Conservation (phyloP, 2,797 vertebrate species). For the Austrolebias charrua region DNA sequence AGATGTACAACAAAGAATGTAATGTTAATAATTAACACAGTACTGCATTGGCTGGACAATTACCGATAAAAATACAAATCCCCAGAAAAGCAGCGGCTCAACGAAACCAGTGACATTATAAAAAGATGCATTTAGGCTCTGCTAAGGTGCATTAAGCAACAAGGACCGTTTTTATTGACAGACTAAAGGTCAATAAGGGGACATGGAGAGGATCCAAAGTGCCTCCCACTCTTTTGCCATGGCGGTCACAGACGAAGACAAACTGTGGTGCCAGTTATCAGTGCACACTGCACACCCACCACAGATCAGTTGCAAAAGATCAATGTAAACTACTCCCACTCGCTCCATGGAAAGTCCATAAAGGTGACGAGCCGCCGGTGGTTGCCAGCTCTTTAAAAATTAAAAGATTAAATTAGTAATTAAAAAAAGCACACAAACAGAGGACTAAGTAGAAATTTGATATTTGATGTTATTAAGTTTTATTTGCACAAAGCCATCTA, state of each 20-base stretch:
- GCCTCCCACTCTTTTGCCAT: conserved; percentile 62
- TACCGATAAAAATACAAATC: conserved; percentile 16
- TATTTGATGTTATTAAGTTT: conserved; percentile 17
- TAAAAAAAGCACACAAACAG: conserved; percentile 10
- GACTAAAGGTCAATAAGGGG: conserved; percentile 71
- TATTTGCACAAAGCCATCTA: not conserved
- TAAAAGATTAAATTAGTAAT: conserved; percentile 51
- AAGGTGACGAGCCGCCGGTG: conserved; percentile 61
- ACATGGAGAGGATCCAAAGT: conserved; percentile 66
- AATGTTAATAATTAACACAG: conserved; percentile 8
- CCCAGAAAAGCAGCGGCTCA: conserved; percentile 20
- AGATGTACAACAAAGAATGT: not conserved
- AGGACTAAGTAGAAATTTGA: conserved; percentile 13
- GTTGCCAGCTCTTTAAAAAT: conserved; percentile 56
- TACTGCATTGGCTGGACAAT: conserved; percentile 10
- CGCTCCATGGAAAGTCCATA: conserved; percentile 67
- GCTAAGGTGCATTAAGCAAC: conserved; percentile 60
- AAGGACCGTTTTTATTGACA: conserved; percentile 58
- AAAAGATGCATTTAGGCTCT: conserved; percentile 52
- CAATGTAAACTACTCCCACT: conserved; percentile 74
- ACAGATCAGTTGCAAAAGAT: conserved; percentile 67
- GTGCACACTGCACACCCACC: conserved; percentile 66
- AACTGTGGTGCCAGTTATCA: conserved; percentile 69
- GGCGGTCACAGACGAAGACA: conserved; percentile 66
- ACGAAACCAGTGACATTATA: conserved; percentile 39